phyloP scores from a whole-genome alignment of 2,797 vertebrate species.

The Rousettus madagascariensis region DNA sequence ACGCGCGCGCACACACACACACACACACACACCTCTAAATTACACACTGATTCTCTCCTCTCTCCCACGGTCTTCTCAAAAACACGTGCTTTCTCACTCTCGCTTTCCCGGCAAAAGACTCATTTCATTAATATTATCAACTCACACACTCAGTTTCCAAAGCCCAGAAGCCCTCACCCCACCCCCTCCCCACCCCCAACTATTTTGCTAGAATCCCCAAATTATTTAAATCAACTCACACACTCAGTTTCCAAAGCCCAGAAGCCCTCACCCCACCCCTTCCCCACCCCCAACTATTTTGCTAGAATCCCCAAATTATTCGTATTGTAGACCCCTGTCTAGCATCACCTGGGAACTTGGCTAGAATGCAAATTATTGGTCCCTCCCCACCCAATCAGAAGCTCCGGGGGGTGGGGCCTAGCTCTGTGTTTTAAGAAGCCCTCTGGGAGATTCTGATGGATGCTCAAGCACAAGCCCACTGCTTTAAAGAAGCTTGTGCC shows the following conservation, averaged over 20 bases:
- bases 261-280: neutral
- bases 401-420: neutral
- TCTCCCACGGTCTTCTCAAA: neutral
- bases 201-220: neutral
- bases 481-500: neutral
- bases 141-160: neutral
- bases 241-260: too few relatives aligned
- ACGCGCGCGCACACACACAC: fast-evolving
- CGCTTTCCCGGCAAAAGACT: neutral
- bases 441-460: neutral
- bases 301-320: neutral
- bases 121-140: neutral
- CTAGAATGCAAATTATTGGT: neutral
- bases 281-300: neutral
- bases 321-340: neutral
- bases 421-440: neutral
- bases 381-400: neutral
- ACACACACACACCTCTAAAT: neutral
- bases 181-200: too few relatives aligned
- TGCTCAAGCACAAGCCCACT: too few relatives aligned
- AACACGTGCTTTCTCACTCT: fast-evolving
- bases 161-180: too few relatives aligned
- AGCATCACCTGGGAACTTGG: neutral
- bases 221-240: neutral
- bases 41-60: neutral